Evolutionary conservation across 2,888 invertebrate genomes (phyloP), one percentile per base, ranked within the genome.

Genomic region (Venustoraphidia nigricollis): DNA sequence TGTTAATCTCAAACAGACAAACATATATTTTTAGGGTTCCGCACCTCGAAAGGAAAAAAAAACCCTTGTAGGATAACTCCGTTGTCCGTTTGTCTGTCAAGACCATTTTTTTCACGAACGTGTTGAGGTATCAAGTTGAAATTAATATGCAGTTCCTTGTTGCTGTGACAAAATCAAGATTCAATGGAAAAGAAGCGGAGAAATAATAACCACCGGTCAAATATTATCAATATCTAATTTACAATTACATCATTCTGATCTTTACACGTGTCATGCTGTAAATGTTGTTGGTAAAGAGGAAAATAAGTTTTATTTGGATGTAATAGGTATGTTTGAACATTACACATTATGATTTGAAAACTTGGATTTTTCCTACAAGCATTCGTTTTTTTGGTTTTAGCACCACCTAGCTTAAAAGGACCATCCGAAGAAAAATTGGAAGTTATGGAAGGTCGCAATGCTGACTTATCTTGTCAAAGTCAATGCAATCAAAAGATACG

Each of bases 251-350:
- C 68, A 71, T 54, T 62, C 65, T 35, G 69, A 69, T 1, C 60
- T 60, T 36, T 70, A 70, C 56, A 60, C 58, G 27, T 70, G 70
- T 52, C 59, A 60, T 40, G 69, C 68, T 3, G 60, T 59, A 46
- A 71, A 68, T 56, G 60, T 61, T 46, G 59, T 62, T 5, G 71
- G 70, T 10, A 52, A 50, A 36, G 49, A 51, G n/a, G 53, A 53
- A 34, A 51, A 56, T 11, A 51, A 52, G 9, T 60, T 59, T 50
- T 45, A 50, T 10, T 42, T 60, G 41, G 54, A 51, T 46, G 59
- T 59, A 27, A 45, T 55, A 41, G 58, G 60, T 60, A 40, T 11
- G 36, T 17, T 17, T n/a, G 27, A 14, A 41, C 10, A 9, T 2
- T 14, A 17, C 1, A 27, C 27, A 6, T 27, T 6, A 3, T 6